Base-by-base conservation (phyloP, 2,113 vertebrate species). In the Symphodus melops region DNA sequence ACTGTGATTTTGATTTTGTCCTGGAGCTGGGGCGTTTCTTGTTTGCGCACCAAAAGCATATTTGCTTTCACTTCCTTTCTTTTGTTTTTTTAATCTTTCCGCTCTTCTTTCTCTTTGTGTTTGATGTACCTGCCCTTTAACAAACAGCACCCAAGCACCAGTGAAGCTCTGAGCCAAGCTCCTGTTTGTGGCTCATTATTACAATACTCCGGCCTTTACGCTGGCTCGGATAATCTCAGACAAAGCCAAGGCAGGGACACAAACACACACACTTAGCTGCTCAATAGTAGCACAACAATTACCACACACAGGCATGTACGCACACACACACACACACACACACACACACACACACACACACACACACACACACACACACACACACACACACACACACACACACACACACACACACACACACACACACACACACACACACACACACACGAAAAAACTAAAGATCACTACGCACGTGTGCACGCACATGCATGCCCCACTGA, bases 211-310 rank as follows among this genome's bases (percentile, higher is more conserved):
- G 49, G 66, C 66, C 71, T 73, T 68, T 68, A 64, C 20, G 46
- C 63, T 25, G 65, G 59, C 64, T 57, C 17, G 21, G n/a, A 76
- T 86, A 87, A 84, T 73, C 71, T 46, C 78, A 73, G 59, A 70
- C 49, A 56, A 36, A 65, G 44, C 37, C 13, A 39, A 36, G 48
- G 42, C 60, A 65, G 17, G 20, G 20, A 51, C 16, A 36, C 63
- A 61, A n/a, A 42, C 9, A 20, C 16, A 63, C 20, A 9, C 39
- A 20, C 36, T n/a, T n/a, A n/a, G n/a, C n/a, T n/a, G n/a, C n/a
- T n/a, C n/a, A n/a, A n/a, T n/a, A n/a, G n/a, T n/a, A n/a, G n/a
- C n/a, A n/a, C n/a, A n/a, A n/a, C n/a, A n/a, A n/a, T n/a, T n/a
- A n/a, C n/a, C 63, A 61, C 23, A 42, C 9, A 20, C 16, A 63